phyloP scores from a whole-genome alignment of 1,140 invertebrate genomes.

The Caerostris extrusa region DNA sequence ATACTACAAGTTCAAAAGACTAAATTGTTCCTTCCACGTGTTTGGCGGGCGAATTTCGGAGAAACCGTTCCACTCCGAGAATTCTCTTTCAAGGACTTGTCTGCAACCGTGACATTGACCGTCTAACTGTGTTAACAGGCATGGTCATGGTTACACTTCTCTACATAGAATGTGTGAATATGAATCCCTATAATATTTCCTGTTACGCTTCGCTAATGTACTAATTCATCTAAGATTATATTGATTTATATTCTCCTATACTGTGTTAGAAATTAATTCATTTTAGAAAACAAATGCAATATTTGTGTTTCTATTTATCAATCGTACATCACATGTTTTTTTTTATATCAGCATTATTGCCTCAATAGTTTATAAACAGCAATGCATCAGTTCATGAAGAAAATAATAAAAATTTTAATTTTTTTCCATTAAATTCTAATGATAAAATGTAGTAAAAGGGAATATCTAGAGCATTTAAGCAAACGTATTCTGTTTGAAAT shows the following conservation, averaged over 20 bases:
- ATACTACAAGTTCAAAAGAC: background rate
- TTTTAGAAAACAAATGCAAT: too few species aligned
- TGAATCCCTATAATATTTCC: background rate
- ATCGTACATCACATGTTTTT: too few species aligned
- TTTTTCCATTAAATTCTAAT: too few species aligned
- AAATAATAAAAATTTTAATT: too few species aligned
- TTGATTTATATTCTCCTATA: background rate
- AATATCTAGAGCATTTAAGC: too few species aligned
- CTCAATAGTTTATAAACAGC: too few species aligned
- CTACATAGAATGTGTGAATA: background rate
- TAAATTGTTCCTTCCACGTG: background rate
- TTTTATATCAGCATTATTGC: too few species aligned
- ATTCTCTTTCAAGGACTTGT: slow-evolving; percentile 18
- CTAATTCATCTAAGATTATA: background rate
- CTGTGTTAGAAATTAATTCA: too few species aligned
- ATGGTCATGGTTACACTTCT: slow-evolving; percentile 44
- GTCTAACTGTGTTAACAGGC: slow-evolving; percentile 51
- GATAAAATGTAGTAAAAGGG: too few species aligned
- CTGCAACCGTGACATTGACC: slow-evolving; percentile 54
- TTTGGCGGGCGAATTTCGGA: background rate
- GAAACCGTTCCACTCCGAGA: slow-evolving; percentile 40
- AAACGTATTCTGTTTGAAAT: too few species aligned
- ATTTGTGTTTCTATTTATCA: too few species aligned
- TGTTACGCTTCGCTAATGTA: background rate
- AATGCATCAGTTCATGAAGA: too few species aligned